Percentiles rank a stretch among this genome's conserved stretches.
Evolutionary conservation across 2,888 invertebrate species (phyloP).

Genomic region (Trichogramma dendrolimi): DNA sequence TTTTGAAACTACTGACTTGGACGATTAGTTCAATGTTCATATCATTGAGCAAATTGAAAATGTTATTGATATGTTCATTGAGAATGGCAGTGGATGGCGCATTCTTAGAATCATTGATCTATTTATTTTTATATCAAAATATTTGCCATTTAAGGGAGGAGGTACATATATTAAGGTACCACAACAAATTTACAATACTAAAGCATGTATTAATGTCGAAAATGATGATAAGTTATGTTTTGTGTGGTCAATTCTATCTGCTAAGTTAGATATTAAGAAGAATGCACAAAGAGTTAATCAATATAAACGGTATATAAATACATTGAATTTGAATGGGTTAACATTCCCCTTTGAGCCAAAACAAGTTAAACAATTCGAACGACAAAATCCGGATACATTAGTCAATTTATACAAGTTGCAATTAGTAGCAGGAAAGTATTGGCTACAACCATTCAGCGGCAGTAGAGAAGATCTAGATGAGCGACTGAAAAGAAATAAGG

Average conservation of each 20-base stretch:
- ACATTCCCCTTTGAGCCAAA: conserved; percentile 11
- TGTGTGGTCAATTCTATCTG: conserved; percentile 20
- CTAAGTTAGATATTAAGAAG: background rate
- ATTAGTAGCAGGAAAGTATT: background rate
- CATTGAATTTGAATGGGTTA: conserved; percentile 17
- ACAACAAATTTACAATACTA: conserved; percentile 12
- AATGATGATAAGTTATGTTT: conserved; percentile 21
- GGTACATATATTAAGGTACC: conserved; percentile 12
- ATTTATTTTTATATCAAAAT: no score
- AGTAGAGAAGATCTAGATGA: no score
- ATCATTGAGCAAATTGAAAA: no score
- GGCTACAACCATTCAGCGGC: background rate
- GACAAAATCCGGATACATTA: conserved; percentile 16
- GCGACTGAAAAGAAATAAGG: background rate
- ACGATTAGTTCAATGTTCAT: no score
- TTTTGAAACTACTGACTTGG: no score
- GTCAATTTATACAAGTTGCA: conserved; percentile 15
- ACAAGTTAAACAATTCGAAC: conserved; percentile 20
- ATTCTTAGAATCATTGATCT: no score
- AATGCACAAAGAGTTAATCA: background rate
- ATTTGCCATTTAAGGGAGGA: no score
- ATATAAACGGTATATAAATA: conserved; percentile 6
- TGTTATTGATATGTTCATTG: no score
- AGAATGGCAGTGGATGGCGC: no score
- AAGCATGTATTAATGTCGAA: conserved; percentile 19